Evolutionary conservation across 1,140 invertebrate genomes (phyloP).

Genomic region (Leptopilina boulardi): DNA sequence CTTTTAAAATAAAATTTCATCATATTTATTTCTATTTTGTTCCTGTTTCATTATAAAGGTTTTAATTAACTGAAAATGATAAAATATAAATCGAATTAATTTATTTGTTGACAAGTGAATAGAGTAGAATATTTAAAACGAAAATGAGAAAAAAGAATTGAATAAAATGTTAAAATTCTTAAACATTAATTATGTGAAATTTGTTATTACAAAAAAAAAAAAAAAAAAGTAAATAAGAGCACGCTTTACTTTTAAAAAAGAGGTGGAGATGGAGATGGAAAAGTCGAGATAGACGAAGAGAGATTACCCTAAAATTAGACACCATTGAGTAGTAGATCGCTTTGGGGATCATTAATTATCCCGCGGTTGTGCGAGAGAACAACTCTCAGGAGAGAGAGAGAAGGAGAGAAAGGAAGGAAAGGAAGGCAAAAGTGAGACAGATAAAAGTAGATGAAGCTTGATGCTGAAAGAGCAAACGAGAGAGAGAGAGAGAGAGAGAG

Average conservation of each 20-base stretch:
- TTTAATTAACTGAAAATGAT: constrained; percentile 29
- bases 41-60: not conserved
- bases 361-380: constrained; percentile 51
- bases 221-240: not conserved
- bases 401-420: constrained; percentile 53
- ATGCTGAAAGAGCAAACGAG: constrained; percentile 49
- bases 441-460: constrained; percentile 36
- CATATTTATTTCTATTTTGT: no score
- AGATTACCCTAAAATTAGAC: constrained; percentile 68
- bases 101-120: constrained; percentile 14
- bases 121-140: not conserved
- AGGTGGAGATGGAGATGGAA: constrained; percentile 38
- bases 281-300: constrained; percentile 48
- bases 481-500: no score
- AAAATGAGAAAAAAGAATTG: not conserved
- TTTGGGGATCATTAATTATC: constrained; percentile 75
- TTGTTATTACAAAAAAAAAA: not conserved
- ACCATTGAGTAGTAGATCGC: constrained; percentile 69
- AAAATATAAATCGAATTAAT: constrained; percentile 23
- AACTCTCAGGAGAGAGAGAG: constrained; percentile 53
- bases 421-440: constrained; percentile 45
- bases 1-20: no score
- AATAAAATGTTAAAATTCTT: no score
- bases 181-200: not conserved
- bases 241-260: not conserved